phyloP scores from a whole-genome alignment of 35 echinoderm and acorn worm species.

The Ophiothrix spiculata region DNA sequence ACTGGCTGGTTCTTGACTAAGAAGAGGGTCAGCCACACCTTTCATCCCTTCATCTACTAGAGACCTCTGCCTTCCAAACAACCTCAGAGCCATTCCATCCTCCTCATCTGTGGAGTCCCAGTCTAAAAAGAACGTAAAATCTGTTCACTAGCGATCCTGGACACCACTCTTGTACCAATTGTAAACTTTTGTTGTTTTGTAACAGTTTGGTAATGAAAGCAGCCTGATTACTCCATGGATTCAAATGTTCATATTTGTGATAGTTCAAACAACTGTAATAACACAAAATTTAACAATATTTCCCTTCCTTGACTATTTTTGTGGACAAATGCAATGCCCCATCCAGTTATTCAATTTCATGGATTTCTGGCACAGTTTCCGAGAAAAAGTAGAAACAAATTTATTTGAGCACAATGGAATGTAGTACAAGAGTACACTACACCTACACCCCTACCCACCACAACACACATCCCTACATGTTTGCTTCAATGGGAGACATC shows the following conservation, averaged over 20 bases:
- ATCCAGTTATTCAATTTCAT: too few species aligned
- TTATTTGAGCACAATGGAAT: too few species aligned
- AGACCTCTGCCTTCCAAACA: neutral
- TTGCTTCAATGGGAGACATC: too few species aligned
- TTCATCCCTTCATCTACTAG: constrained; percentile 70
- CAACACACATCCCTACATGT: too few species aligned
- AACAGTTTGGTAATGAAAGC: neutral
- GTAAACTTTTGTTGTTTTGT: neutral
- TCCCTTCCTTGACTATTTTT: too few species aligned
- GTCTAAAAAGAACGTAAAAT: constrained; percentile 19
- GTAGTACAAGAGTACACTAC: too few species aligned
- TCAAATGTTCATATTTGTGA: neutral
- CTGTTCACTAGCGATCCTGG: too few species aligned
- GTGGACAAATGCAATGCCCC: too few species aligned
- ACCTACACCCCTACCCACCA: too few species aligned
- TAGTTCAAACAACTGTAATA: neutral
- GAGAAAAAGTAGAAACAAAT: too few species aligned
- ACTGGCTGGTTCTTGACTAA: constrained; percentile 83
- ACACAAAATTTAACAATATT: neutral
- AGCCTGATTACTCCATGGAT: neutral
- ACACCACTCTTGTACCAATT: neutral
- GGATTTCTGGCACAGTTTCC: too few species aligned
- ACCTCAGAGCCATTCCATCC: neutral
- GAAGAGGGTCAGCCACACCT: constrained; percentile 73
- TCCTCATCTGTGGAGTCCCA: constrained; percentile 10